Evolutionary conservation across 2,797 vertebrate species (phyloP), one percentile per base, ranked within the genome.

Genomic region (Dicrostonyx torquatus): DNA sequence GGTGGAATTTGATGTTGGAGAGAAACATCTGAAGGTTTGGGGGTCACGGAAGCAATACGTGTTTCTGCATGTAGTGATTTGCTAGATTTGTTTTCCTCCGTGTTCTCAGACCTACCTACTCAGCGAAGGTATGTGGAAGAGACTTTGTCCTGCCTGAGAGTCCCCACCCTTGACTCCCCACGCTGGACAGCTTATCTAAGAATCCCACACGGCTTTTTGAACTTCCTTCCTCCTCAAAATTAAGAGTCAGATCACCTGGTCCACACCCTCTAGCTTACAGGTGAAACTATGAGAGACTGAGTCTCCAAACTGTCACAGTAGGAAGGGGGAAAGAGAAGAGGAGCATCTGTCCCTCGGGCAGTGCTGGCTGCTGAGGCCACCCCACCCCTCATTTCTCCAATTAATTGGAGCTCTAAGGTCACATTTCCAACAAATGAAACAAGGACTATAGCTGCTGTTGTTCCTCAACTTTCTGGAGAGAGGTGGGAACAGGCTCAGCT

Each of bases 181-280:
- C 73, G 48, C 37, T 37, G 10, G 1, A 62, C 62, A 7, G 22
- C 64, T 92, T n/a, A 60, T 37, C 87, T 92, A n/a, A 22, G 37
- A 72, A 62, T 2, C 88, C 86, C 86, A 94, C 15, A 1, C 7
- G 53, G 40, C 45, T 48, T 77, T 68, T 73, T 9, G 64, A 78
- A 66, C 77, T 60, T 68, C 90, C 85, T 90, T 37, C 75, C 90
- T 73, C 85, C 93, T 60, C 2, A 48, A 80, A 90, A 62, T n/a
- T 45, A 12, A 43, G 43, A 75, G 50, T 11, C 58, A 73, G 87
- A 40, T 75, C 60, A 58, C 82, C 92, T 40, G 45, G 53, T 11
- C 50, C 58, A 43, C 64, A 9, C n/a, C 3, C 55, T 80, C n/a
- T 76, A 5, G 43, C 31, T 66, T 1, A 40, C 50, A 76, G 75